Conservation (phyloP, 2,113 vertebrate genomes). For the Hippocampus mohnikei region DNA sequence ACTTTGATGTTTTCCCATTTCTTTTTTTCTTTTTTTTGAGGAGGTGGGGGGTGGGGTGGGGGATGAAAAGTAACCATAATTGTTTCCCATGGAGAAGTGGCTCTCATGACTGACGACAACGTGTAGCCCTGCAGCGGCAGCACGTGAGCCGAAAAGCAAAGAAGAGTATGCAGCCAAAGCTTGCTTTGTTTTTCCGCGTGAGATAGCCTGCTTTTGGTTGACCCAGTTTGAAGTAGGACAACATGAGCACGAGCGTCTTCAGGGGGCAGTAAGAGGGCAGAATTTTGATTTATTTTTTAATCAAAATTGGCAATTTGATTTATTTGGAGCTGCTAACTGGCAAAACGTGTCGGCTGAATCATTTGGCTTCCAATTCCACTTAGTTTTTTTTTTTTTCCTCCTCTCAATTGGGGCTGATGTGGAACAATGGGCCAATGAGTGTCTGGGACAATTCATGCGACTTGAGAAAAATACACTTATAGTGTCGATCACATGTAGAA, state of each 20-base stretch:
- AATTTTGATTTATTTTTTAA: neutral
- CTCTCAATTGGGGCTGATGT: neutral
- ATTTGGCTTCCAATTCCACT: neutral
- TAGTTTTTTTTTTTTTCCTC: neutral
- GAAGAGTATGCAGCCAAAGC: conserved; percentile 33
- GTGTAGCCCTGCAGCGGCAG: conserved; percentile 10
- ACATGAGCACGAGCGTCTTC: conserved; percentile 49
- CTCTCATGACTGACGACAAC: conserved; percentile 13
- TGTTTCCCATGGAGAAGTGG: conserved; percentile 3
- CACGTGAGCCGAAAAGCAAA: conserved; percentile 35
- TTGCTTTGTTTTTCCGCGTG: neutral
- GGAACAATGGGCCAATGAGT: neutral
- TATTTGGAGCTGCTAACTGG: neutral
- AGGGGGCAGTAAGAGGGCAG: neutral
- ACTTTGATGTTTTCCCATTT: neutral
- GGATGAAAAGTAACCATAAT: neutral
- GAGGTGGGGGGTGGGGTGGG: too few relatives aligned
- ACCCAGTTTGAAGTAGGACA: conserved; percentile 17
- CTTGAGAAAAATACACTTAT: neutral
- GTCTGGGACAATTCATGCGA: neutral
- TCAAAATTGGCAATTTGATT: neutral
- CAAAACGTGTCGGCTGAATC: neutral
- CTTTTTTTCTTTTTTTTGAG: neutral
- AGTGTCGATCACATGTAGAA: neutral
- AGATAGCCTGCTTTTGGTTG: conserved; percentile 42